Percentiles rank a stretch among this genome's conserved stretches.
These are phyloP conservation scores for Agrochola lychnidis DNA, from an alignment of 2,888 invertebrate genomes.

Conservation along the genomic window DNA sequence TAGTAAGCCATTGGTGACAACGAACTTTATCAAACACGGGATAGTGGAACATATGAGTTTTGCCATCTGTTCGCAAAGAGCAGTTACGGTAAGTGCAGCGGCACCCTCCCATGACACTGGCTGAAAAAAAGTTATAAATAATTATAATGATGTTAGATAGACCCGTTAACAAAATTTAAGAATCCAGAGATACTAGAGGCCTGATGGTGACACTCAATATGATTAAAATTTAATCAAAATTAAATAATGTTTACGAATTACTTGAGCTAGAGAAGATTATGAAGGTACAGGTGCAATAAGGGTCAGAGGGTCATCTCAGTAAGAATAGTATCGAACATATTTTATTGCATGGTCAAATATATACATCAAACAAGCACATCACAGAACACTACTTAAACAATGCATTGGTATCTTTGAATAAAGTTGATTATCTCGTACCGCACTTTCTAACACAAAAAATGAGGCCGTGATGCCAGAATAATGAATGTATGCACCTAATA, in stretches of 20 bases:
- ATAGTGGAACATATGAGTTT: conserved; percentile 91
- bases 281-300: not conserved
- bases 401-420: not conserved
- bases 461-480: not conserved
- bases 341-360: not conserved
- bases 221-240: not conserved
- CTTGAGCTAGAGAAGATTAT: not conserved
- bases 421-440: not conserved
- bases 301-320: not conserved
- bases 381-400: not conserved
- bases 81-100: conserved; percentile 91
- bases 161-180: not conserved
- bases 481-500: not conserved
- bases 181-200: not conserved
- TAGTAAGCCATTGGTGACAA: conserved; percentile 91
- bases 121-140: conserved; percentile 13
- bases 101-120: conserved; percentile 90
- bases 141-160: not conserved
- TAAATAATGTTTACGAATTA: not conserved
- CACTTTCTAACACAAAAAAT: not conserved
- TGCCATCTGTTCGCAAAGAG: conserved; percentile 86
- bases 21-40: conserved; percentile 91
- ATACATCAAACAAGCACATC: not conserved
- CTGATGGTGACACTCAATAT: not conserved
- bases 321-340: not conserved